phyloP scores from a whole-genome alignment of 2,888 invertebrate species.

The Ormyrus nitidulus region DNA sequence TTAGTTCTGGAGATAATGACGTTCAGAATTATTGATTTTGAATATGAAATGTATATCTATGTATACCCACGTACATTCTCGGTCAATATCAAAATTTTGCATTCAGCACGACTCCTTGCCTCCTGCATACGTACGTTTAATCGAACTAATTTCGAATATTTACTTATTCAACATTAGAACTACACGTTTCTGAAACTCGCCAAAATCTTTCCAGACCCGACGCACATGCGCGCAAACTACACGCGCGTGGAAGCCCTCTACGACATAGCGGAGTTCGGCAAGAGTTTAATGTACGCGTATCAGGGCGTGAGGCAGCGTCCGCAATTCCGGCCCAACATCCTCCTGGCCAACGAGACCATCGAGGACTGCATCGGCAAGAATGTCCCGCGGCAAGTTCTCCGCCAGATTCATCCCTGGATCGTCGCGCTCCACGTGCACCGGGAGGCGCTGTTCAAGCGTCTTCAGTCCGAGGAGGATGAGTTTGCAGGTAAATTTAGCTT shows the following conservation, averaged over 20 bases:
- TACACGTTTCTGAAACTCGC: no score
- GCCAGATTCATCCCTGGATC: conserved; percentile 67
- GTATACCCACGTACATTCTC: no score
- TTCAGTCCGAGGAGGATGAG: conserved; percentile 67
- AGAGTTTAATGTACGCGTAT: conserved; percentile 67
- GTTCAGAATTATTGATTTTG: no score
- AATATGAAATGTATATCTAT: no score
- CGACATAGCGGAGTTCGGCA: conserved; percentile 67
- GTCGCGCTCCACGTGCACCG: conserved; percentile 60
- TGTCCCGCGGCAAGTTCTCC: conserved; percentile 61
- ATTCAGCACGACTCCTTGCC: no score
- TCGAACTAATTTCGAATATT: no score
- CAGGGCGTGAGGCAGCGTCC: conserved; percentile 60
- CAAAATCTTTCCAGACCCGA: conserved; percentile 61
- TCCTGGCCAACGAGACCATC: conserved; percentile 66
- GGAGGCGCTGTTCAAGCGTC: conserved; percentile 60
- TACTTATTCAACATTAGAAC: no score
- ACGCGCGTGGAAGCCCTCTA: conserved; percentile 66
- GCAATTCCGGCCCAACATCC: conserved; percentile 64
- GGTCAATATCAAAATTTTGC: no score
- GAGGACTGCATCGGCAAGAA: conserved; percentile 70
- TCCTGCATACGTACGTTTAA: no score
- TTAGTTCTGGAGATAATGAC: no score
- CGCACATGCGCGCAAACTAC: conserved; percentile 63
- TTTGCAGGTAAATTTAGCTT: conserved; percentile 62